A percentile compares a stretch with the other conserved stretches of the same genome.
Evolutionary conservation across 1,140 invertebrate species (phyloP).

Genomic region (Spodoptera litura): DNA sequence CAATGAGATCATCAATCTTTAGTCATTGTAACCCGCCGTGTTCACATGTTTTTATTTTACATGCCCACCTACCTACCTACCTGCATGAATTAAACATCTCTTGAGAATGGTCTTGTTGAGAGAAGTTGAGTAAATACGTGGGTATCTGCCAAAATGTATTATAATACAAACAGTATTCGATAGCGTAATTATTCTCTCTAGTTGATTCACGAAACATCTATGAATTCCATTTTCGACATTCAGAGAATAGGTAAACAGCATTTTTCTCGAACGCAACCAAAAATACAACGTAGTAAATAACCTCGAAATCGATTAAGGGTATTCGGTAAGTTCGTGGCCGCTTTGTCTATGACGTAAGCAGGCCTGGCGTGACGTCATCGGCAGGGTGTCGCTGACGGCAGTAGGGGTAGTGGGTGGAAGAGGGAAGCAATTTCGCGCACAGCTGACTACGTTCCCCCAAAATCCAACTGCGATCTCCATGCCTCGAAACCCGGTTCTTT

Average conservation of each 20-base stretch:
- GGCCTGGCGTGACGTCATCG: conserved; percentile 76
- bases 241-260: conserved; percentile 7
- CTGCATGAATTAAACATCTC: conserved; percentile 18
- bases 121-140: background rate
- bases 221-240: conserved; percentile 12
- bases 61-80: conserved; percentile 20
- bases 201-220: conserved; percentile 19
- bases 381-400: conserved; percentile 53
- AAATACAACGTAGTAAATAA: conserved; percentile 55
- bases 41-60: conserved; percentile 32
- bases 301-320: conserved; percentile 78
- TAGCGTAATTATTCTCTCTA: background rate
- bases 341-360: conserved; percentile 77
- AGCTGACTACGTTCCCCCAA: conserved; percentile 68
- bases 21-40: conserved; percentile 20
- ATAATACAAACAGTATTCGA: conserved; percentile 3
- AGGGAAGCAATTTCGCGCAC: conserved; percentile 71
- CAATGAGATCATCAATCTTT: conserved; percentile 32
- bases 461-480: conserved; percentile 46
- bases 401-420: conserved; percentile 54
- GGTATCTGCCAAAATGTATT: background rate
- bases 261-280: conserved; percentile 18
- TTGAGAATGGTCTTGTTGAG: background rate
- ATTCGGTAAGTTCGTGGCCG: conserved; percentile 72
- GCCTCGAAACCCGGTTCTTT: conserved; percentile 41